A percentile compares a stretch with the other conserved stretches of the same genome.
phyloP scores from a whole-genome alignment of 2,888 invertebrate genomes.

The Pilophorus perplexus region DNA sequence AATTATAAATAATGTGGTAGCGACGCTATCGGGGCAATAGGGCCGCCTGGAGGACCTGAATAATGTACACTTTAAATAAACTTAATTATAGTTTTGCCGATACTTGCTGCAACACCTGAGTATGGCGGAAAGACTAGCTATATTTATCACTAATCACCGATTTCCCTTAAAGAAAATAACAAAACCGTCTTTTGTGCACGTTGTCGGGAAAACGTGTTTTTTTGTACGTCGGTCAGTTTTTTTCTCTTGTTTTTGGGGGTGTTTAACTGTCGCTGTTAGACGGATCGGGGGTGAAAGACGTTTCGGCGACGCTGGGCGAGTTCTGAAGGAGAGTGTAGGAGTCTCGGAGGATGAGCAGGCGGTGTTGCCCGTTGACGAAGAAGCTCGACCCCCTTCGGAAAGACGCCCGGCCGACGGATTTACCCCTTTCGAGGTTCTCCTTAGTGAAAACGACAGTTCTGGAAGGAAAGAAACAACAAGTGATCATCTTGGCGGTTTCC shows the following conservation, averaged over 20 bases:
- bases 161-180: not conserved
- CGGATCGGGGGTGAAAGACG: constrained; percentile 44
- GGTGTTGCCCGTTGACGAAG: constrained; percentile 60
- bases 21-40: too few relatives aligned
- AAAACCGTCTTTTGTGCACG: not conserved
- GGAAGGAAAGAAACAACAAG: not conserved
- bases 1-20: too few relatives aligned
- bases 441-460: constrained; percentile 61
- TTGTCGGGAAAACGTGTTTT: too few relatives aligned
- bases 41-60: too few relatives aligned
- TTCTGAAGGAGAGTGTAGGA: constrained; percentile 57
- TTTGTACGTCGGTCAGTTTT: too few relatives aligned
- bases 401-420: constrained; percentile 52
- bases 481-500: too few relatives aligned
- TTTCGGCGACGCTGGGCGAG: constrained; percentile 44
- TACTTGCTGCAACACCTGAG: not conserved
- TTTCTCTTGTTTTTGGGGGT: not conserved
- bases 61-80: constrained; percentile 2
- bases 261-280: not conserved
- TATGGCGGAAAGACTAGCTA: constrained; percentile 23
- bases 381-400: constrained; percentile 65
- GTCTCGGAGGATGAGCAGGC: constrained; percentile 60
- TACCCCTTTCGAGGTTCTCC: constrained; percentile 75
- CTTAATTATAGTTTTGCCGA: constrained; percentile 17
- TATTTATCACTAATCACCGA: constrained; percentile 21